Percentiles rank a stretch among this genome's conserved stretches.
Conservation (phyloP, 2,113 vertebrate species). For the Porphyrio hochstetteri region DNA sequence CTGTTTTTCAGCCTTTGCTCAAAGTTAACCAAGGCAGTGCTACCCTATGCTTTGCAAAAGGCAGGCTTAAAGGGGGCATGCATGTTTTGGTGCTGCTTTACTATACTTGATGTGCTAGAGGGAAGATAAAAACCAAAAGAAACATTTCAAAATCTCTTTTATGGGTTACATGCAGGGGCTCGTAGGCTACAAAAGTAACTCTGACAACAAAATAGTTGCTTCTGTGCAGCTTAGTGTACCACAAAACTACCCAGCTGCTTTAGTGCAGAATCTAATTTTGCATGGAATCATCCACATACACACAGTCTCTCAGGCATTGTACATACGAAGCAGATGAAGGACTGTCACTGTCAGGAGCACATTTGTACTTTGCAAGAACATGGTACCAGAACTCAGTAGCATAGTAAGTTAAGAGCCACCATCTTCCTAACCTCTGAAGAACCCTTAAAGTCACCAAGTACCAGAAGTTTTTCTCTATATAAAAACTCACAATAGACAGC, state of each 20-base stretch:
- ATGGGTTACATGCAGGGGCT: neutral
- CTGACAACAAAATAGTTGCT: neutral
- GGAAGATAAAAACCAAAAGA: neutral
- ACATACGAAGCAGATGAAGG: neutral
- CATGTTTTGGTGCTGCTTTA: neutral
- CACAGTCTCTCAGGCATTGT: neutral
- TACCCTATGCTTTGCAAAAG: neutral
- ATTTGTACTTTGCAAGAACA: neutral
- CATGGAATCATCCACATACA: fast-evolving
- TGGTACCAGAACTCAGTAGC: neutral
- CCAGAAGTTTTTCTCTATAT: neutral
- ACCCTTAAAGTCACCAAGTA: neutral
- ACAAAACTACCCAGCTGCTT: neutral
- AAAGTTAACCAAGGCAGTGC: neutral
- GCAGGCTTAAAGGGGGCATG: neutral
- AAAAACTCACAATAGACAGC: neutral
- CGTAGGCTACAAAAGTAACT: neutral
- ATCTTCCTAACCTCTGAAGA: neutral
- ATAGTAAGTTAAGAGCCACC: neutral
- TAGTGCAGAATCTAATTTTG: neutral
- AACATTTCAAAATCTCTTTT: neutral
- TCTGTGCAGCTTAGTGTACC: neutral
- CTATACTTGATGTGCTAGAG: neutral
- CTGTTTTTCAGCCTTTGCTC: neutral
- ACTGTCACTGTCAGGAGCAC: fast-evolving